Base-by-base conservation (phyloP, 2,888 invertebrate species). In the Thymelicus sylvestris region DNA sequence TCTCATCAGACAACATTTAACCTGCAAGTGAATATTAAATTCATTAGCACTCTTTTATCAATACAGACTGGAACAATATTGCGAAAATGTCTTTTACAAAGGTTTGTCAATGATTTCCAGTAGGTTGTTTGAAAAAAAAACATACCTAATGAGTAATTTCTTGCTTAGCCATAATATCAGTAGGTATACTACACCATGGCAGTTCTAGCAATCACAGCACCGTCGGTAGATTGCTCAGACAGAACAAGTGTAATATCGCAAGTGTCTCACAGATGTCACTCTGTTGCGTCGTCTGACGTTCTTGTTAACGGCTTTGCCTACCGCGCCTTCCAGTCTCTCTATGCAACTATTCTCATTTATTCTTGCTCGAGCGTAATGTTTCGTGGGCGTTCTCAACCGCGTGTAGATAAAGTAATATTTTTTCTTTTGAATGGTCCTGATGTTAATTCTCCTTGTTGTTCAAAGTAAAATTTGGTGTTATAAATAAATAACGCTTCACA, bases 161-260 rank as follows among this genome's bases (percentile, higher is more conserved):
- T 44, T 12, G 12, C 12, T 12, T 12, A 12, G 12, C 8, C 44
- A 44, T 44, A 12, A 44, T 12, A 0, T 12, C 2, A 10, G 44
- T 12, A 12, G n/a, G n/a, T 44, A 12, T 2, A 1, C 44, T 39
- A 67, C 50, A 67, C 8, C 59, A 71, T 7, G 12, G 8, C 76
- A 67, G 74, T 74, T 79, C 81, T 76, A 80, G 80, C 15, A 44
- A 57, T 47, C 5, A 55, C 44, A n/a, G 41, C 7, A 8, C 7
- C 66, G 57, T 65, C 66, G 15, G 57, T 10, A 66, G 41, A 83
- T 83, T 83, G 79, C 80, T 76, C 79, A 81, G 85, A 84, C 85
- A 83, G 81, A 79, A 83, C 86, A 84, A 88, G 87, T 89, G 85
- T 90, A 92, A 93, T 93, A 93, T 92, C 90, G 92, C 92, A 90